Evolutionary conservation across 2,113 vertebrate species (phyloP), one percentile per base, ranked within the genome.

Genomic region (Sceloporus undulatus): DNA sequence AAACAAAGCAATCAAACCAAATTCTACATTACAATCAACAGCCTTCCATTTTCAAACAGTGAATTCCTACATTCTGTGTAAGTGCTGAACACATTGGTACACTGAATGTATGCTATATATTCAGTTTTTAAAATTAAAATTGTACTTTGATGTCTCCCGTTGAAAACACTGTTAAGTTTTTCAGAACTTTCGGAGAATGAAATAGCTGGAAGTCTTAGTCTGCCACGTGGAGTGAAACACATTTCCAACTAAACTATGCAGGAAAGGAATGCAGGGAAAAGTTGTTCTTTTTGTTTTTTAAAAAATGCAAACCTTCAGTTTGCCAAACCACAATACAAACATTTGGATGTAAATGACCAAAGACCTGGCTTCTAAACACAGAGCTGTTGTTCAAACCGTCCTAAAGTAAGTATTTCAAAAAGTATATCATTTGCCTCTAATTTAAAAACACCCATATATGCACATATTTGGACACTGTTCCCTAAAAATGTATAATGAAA

Each of bases 1-100:
- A 91, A 95, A 95, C 89, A 97, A 42, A 96, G 91, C 90, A 96
- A 94, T 94, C 92, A 92, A 91, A n/a, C 89, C n/a, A 88, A 62
- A 92, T 81, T 92, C 79, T 92, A 85, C 34, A 59, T 89, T 78
- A 94, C 65, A 75, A 89, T 88, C 92, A 93, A 71, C 0, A 91
- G 48, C 66, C 34, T 48, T 86, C 84, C 2, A 0, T 62, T 89
- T 56, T 85, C 79, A 14, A n/a, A 42, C 84, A 86, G 82, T 85
- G 27, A 82, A 52, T 90, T 88, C 75, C 27, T 65, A 9, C 52
- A 19, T 91, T 89, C 48, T 52, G 71, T 11, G 82, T 42, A 84
- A 86, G 71, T 42, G 88, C 82, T 82, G 85, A 82, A 73, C 56
- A 89, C 70, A 83, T 59, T 19, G 78, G 56, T 83, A 76, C 25